phyloP scores from a whole-genome alignment of 2,888 invertebrate genomes.

The Leptogaster cylindrica region DNA sequence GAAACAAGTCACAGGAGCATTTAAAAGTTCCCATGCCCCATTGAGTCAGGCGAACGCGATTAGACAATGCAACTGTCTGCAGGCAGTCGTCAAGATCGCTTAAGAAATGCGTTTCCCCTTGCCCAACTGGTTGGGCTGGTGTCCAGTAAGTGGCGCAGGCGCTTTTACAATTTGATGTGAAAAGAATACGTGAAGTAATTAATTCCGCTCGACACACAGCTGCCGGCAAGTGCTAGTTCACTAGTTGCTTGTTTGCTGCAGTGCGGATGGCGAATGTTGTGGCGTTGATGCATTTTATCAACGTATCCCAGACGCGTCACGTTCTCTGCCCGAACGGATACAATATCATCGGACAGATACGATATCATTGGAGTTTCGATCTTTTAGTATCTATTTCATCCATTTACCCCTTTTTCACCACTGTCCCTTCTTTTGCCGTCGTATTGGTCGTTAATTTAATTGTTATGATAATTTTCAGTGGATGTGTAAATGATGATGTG shows the following conservation, averaged over 20 bases:
- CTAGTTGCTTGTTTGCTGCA: neutral
- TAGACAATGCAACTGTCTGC: constrained; percentile 22
- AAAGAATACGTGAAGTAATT: constrained; percentile 40
- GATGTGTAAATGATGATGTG: constrained; percentile 35
- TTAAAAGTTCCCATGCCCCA: constrained; percentile 22
- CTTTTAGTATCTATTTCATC: neutral
- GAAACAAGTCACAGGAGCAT: no score
- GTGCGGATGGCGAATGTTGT: neutral
- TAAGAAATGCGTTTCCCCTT: constrained; percentile 9
- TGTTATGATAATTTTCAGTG: constrained; percentile 38
- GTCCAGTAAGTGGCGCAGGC: constrained; percentile 38
- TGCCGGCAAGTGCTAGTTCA: neutral
- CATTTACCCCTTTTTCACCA: neutral
- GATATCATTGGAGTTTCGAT: constrained; percentile 3
- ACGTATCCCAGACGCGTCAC: constrained; percentile 10
- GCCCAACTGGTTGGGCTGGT: constrained; percentile 30
- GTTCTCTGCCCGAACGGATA: constrained; percentile 4
- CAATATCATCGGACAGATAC: no score
- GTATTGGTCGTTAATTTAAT: constrained; percentile 36
- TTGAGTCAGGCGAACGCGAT: constrained; percentile 1
- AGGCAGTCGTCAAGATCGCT: neutral
- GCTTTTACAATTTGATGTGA: constrained; percentile 30
- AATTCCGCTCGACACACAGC: constrained; percentile 28
- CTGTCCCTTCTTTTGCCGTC: no score
- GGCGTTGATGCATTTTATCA: neutral